These are phyloP conservation scores for Erinaceus europaeus DNA, from an alignment of 2,113 vertebrate genomes.

Conservation along the genomic window DNA sequence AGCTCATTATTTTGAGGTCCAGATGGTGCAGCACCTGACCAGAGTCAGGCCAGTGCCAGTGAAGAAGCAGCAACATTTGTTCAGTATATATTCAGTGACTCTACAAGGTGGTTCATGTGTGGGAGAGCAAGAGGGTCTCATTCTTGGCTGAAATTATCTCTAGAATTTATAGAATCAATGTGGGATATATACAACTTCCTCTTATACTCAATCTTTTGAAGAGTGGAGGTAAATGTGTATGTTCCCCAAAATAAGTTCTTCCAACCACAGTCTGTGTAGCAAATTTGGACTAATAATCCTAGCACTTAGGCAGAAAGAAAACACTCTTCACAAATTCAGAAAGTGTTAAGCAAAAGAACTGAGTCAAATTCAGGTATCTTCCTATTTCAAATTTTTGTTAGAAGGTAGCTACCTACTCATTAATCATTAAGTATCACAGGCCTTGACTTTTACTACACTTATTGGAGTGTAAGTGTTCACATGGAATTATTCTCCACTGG, in stretches of 20 bases:
- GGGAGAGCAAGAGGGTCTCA: neutral
- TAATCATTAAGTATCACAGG: neutral
- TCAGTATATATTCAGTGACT: neutral
- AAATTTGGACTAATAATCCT: neutral
- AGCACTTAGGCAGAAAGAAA: neutral
- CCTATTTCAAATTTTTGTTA: neutral
- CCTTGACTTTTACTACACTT: neutral
- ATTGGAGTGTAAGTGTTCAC: neutral
- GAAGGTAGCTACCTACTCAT: neutral
- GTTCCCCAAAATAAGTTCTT: neutral
- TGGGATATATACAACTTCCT: neutral
- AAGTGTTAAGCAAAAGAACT: neutral
- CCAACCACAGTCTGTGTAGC: neutral
- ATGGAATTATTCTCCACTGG: neutral
- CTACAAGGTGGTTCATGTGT: neutral
- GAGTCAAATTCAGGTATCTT: neutral
- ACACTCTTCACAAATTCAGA: neutral
- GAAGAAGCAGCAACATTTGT: constrained; percentile 17
- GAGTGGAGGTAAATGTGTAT: neutral
- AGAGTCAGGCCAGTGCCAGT: neutral
- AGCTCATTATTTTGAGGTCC: neutral
- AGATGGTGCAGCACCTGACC: neutral
- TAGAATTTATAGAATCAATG: neutral
- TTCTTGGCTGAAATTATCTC: neutral
- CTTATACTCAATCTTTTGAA: neutral